A percentile compares a stretch with the other conserved stretches of the same genome.
phyloP scores from a whole-genome alignment of 2,797 vertebrate species.

The Acropternis orthonyx region DNA sequence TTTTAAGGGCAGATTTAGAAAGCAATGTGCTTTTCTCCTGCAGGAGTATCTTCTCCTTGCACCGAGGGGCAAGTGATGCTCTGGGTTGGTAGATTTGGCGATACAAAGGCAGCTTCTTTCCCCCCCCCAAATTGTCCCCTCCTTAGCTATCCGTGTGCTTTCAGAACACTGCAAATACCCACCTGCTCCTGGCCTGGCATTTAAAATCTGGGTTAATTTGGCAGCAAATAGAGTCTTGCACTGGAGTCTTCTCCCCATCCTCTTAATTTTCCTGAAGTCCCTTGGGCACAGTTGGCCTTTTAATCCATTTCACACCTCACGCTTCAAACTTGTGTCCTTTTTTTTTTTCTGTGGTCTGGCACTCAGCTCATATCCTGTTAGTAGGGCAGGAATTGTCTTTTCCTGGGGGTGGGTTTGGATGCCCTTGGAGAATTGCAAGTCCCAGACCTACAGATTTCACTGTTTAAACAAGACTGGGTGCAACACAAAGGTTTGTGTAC shows the following conservation, averaged over 20 bases:
- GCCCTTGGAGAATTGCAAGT: fast-evolving
- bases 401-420: neutral
- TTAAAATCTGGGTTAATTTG: neutral
- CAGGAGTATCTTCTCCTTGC: neutral
- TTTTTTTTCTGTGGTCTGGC: neutral
- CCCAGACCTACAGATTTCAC: neutral
- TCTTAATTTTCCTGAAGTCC: neutral
- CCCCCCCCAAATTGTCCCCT: neutral
- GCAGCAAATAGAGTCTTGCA: no score
- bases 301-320: neutral
- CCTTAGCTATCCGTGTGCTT: neutral
- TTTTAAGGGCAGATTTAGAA: neutral
- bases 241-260: no score
- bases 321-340: fast-evolving
- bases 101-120: neutral
- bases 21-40: neutral
- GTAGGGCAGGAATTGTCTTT: neutral
- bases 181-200: neutral
- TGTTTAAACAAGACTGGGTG: neutral
- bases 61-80: fast-evolving
- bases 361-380: fast-evolving
- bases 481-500: fast-evolving
- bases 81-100: neutral
- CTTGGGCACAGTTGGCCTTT: neutral
- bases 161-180: neutral